Percentiles rank a stretch among this genome's conserved stretches.
Conservation (phyloP, 2,888 invertebrate species). For the Acleris literana region DNA sequence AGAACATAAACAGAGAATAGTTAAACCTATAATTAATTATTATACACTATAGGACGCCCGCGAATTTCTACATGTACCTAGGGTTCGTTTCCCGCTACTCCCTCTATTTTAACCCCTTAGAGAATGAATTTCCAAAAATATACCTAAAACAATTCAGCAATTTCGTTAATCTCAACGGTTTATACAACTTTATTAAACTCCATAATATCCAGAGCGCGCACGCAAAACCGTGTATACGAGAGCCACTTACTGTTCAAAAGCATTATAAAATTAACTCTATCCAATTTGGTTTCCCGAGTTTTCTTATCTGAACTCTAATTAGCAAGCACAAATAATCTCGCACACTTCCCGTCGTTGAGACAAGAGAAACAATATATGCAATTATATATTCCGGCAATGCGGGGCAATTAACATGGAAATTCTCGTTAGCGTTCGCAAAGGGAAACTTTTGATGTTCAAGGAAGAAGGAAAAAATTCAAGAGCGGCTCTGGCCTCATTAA, state of each 20-base stretch:
- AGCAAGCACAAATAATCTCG: conserved; percentile 64
- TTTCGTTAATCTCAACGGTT: too few relatives aligned
- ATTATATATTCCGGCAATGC: conserved; percentile 74
- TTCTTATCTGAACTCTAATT: conserved; percentile 63
- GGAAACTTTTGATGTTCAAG: conserved; percentile 79
- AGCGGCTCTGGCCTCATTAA: conserved; percentile 73
- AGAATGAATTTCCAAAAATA: too few relatives aligned
- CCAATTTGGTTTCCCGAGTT: conserved; percentile 54
- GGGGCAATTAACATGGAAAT: conserved; percentile 78
- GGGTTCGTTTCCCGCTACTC: too few relatives aligned
- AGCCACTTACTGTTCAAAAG: conserved; percentile 20
- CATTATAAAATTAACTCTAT: conserved; percentile 53
- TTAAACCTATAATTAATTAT: too few relatives aligned
- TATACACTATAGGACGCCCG: too few relatives aligned
- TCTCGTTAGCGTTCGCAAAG: conserved; percentile 77
- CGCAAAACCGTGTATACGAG: conserved; percentile 7
- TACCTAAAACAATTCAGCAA: too few relatives aligned
- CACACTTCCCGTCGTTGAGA: conserved; percentile 57
- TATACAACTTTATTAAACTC: too few relatives aligned
- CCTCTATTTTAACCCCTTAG: too few relatives aligned
- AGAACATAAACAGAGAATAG: too few relatives aligned
- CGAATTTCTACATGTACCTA: too few relatives aligned
- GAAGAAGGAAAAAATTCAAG: conserved; percentile 73
- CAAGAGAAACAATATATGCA: conserved; percentile 76
- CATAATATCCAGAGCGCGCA: conserved; percentile 3